Evolutionary conservation across 2,888 invertebrate species (phyloP), one percentile per base, ranked within the genome.

Genomic region (Sipha maydis): DNA sequence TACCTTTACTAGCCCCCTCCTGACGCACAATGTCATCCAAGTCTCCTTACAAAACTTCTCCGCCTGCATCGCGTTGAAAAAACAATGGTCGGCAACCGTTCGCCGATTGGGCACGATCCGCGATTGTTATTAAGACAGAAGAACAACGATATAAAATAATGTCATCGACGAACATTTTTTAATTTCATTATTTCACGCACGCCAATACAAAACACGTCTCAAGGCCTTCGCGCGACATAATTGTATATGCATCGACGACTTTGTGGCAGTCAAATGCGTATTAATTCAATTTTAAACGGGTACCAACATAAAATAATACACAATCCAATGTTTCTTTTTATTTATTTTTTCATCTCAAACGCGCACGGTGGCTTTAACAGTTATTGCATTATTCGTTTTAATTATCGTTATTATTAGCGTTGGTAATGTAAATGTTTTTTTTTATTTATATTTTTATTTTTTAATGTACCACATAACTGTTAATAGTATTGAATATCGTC

Each of bases 171-270:
- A 41, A 77, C 77, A 21, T 41, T 80, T 80, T 61, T 48, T 25
- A 76, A 67, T 76, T 84, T 61, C 61, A n/a, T 84, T 84, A 61
- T 28, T 76, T 76, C 67, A 76, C 76, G 61, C 56, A 61, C 38
- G 54, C 54, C 75, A 84, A 84, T 76, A 28, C 9, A 48, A 48
- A 48, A 76, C 84, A 67, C 84, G 84, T 85, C 8, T 61, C 84
- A 85, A 85, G 84, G 84, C 67, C 84, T 41, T 31, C 41, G 41
- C 21, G 41, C 21, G 84, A 38, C 56, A 76, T 76, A 84, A 38
- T 41, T 69, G 54, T 76, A 84, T 14, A 17, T 25, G 21, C 31
- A 28, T 25, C 25, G 41, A 77, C 67, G 76, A 76, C 61, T 31
- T 31, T 77, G 61, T 67, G 25, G 4, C 21, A 14, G 41, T 56